Evolutionary conservation across 1,140 invertebrate genomes (phyloP).

Genomic region (Octopus bimaculoides): DNA sequence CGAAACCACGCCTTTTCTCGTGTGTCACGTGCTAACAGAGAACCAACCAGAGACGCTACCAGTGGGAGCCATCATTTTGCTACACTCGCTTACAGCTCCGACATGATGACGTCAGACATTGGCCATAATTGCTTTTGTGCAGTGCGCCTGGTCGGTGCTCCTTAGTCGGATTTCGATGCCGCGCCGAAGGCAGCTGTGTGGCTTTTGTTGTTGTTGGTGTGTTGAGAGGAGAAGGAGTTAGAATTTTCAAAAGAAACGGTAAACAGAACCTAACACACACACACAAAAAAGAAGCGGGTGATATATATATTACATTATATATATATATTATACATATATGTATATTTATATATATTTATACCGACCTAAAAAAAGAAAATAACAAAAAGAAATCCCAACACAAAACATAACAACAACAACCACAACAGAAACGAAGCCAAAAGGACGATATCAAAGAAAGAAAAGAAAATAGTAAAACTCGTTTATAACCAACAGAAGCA

Average conservation of each 20-base stretch:
- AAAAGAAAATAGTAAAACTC: no score
- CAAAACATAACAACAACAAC: no score
- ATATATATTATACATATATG: no score
- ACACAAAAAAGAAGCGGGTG: background rate
- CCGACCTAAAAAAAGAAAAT: no score
- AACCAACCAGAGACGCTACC: background rate
- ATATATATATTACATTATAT: background rate
- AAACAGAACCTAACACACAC: background rate
- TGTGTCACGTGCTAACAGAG: background rate
- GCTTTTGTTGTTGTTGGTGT: slow-evolving; percentile 11
- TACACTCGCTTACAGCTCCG: background rate
- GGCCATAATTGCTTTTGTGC: slow-evolving; percentile 9
- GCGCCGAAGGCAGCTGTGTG: slow-evolving; percentile 4
- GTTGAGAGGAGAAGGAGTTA: slow-evolving; percentile 4
- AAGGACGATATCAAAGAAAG: no score
- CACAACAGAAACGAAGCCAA: no score
- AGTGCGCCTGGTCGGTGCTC: slow-evolving; percentile 7
- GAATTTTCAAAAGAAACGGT: background rate
- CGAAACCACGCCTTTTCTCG: background rate
- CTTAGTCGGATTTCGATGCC: slow-evolving; percentile 6
- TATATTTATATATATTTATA: no score
- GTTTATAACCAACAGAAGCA: no score
- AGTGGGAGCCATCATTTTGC: background rate
- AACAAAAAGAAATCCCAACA: no score
- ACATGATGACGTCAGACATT: background rate